Evolutionary conservation across 2,797 vertebrate genomes (phyloP), one percentile per base, ranked within the genome.

Genomic region (Enteromius viviparus): DNA sequence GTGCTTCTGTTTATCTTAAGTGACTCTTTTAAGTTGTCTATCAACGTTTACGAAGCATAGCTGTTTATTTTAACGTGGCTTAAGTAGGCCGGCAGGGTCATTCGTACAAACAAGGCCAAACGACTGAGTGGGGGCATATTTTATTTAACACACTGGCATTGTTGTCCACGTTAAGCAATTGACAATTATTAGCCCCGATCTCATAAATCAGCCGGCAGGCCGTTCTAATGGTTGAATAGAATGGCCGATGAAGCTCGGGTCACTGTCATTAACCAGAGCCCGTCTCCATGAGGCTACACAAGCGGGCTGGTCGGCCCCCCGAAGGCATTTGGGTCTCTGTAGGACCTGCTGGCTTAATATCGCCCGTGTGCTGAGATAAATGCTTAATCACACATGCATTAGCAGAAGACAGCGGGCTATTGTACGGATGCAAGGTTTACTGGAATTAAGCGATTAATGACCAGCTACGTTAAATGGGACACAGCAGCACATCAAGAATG

Each of bases 391-490:
- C 96, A 94, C 94, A 96, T 95, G 94, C 96, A 95, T 96, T 96
- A 96, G 94, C 94, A 90, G 93, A 89, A 95, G 96, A 98, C 97
- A 97, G 96, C 95, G 94, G 94, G 92, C 96, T 93, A 97, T 98
- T 98, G 97, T 98, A 96, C 91, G 93, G 42, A 95, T 92, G 94
- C 93, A 92, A 96, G 96, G 93, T 97, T 97, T 96, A 95, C 96
- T 97, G 96, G 97, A 98, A 98, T 97, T 96, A 98, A 96, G 96
- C 94, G 96, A 97, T 98, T 97, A 97, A 96, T 94, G 96, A 96
- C 95, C 96, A 95, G 94, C 93, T 94, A 95, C 94, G 95, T 95
- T 96, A 96, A 96, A 96, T 96, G 94, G 95, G 95, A 93, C 93
- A 92, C 91, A 89, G 91, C 89, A 88, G 90, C 91, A 89, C 91